A percentile compares a stretch with the other conserved stretches of the same genome.
These are phyloP conservation scores for Chaetogeoica ovagalla DNA, from an alignment of 2,888 invertebrate species.

Conservation along the genomic window DNA sequence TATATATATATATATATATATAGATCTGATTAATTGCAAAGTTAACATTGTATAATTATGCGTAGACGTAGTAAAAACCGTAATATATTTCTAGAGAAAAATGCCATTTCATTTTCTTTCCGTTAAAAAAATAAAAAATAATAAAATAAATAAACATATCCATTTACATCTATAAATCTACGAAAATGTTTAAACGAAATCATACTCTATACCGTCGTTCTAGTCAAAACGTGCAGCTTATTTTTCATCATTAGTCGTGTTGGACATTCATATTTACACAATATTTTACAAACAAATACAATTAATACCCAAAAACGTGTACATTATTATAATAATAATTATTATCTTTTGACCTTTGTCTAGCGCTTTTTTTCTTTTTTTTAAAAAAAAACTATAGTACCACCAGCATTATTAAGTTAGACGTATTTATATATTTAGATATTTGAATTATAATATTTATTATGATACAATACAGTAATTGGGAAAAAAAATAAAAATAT, in stretches of 20 bases:
- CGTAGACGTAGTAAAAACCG: constrained; percentile 33
- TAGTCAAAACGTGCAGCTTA: constrained; percentile 46
- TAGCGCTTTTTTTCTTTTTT: constrained; percentile 50
- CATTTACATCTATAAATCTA: constrained; percentile 19
- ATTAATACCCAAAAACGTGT: constrained; percentile 42
- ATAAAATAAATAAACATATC: no score
- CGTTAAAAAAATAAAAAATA: constrained; percentile 16
- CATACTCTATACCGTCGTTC: constrained; percentile 1
- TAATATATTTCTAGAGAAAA: constrained; percentile 39
- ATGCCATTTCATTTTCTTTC: constrained; percentile 38
- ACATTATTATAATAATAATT: no score
- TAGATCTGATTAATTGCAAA: constrained; percentile 36
- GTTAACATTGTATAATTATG: constrained; percentile 28
- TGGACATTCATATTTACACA: constrained; percentile 38
- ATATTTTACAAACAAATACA: constrained; percentile 28
- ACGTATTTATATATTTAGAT: constrained; percentile 40
- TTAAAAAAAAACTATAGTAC: constrained; percentile 38
- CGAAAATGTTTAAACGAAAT: constrained; percentile 28
- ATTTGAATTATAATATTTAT: constrained; percentile 40
- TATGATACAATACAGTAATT: constrained; percentile 35
- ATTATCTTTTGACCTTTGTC: constrained; percentile 49
- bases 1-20: background rate
- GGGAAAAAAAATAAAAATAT: constrained; percentile 16
- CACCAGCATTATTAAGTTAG: constrained; percentile 47
- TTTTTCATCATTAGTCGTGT: constrained; percentile 36